phyloP scores from a whole-genome alignment of 2,797 vertebrate genomes.

The Philypnodon macrostomus region DNA sequence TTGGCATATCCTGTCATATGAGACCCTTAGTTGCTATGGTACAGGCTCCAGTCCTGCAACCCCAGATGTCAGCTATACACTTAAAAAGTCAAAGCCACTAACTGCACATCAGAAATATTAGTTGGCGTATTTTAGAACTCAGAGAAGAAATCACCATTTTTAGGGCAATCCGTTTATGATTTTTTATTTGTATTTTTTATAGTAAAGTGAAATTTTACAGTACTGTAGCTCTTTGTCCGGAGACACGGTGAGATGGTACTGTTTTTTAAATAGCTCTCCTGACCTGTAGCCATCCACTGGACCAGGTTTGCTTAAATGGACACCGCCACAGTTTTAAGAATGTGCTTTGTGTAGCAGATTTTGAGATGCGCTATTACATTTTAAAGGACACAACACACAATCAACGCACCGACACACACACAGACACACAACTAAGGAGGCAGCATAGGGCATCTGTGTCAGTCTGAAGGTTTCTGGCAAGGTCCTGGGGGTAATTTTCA shows the following conservation, averaged over 20 bases:
- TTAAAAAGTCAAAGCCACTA: too few relatives aligned
- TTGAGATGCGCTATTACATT: constrained; percentile 71
- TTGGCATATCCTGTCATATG: too few relatives aligned
- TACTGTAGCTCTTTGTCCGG: constrained; percentile 31
- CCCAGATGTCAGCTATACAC: too few relatives aligned
- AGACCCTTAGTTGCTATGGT: too few relatives aligned
- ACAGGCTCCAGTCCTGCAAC: too few relatives aligned
- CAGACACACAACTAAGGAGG: constrained; percentile 40
- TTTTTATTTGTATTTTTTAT: too few relatives aligned
- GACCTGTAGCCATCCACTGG: constrained; percentile 64
- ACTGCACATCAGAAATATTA: too few relatives aligned
- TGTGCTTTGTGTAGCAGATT: constrained; percentile 81
- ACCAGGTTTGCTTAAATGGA: constrained; percentile 75
- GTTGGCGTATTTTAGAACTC: too few relatives aligned
- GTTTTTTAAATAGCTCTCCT: constrained; percentile 78
- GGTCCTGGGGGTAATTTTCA: constrained; percentile 76
- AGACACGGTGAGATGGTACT: constrained; percentile 50
- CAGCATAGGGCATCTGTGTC: constrained; percentile 69
- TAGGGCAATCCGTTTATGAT: too few relatives aligned
- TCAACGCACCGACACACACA: constrained; percentile 24
- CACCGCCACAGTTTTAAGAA: constrained; percentile 64
- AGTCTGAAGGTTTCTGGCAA: constrained; percentile 75
- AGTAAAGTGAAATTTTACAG: too few relatives aligned
- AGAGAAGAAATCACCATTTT: too few relatives aligned
- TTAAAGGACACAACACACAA: constrained; percentile 68